Percentiles rank a stretch among this genome's conserved stretches.
Conservation (phyloP, 53 echinoderm and acorn worm species). For the Arbacia lixula region DNA sequence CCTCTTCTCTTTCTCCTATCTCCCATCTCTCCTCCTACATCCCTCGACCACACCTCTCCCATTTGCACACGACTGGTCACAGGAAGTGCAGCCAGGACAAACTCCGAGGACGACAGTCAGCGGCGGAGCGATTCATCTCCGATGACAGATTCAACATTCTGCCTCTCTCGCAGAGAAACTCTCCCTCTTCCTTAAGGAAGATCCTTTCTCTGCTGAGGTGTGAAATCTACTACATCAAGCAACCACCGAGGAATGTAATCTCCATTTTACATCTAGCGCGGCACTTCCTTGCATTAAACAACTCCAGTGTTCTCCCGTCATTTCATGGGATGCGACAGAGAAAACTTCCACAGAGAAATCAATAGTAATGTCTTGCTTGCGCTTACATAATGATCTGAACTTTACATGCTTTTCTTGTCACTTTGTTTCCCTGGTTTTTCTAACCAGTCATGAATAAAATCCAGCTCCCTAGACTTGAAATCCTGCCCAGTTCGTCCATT, state of each 20-base stretch:
- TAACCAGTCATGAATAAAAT: no score
- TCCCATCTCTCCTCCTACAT: background rate
- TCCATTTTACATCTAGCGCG: slow-evolving; percentile 18
- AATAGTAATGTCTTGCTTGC: no score
- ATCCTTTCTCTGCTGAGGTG: slow-evolving; percentile 27
- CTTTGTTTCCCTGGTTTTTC: no score
- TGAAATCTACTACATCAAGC: slow-evolving; percentile 24
- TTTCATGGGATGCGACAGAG: no score
- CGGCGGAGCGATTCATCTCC: slow-evolving; percentile 18
- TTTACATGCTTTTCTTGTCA: no score
- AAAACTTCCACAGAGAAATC: no score
- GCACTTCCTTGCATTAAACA: slow-evolving; percentile 10
- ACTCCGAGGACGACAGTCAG: slow-evolving; percentile 25
- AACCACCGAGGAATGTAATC: slow-evolving; percentile 33
- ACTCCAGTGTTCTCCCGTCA: background rate
- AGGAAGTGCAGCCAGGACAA: slow-evolving; percentile 19
- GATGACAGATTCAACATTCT: slow-evolving; percentile 27
- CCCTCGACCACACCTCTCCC: background rate
- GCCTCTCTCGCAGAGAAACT: slow-evolving; percentile 8
- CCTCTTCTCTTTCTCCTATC: background rate
- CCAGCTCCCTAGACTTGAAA: no score
- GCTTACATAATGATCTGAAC: no score
- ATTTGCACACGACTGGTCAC: background rate
- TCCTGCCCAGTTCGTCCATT: no score
- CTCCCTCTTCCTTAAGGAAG: background rate